Base-by-base conservation (phyloP, 2,797 vertebrate species). In the Manis javanica region DNA sequence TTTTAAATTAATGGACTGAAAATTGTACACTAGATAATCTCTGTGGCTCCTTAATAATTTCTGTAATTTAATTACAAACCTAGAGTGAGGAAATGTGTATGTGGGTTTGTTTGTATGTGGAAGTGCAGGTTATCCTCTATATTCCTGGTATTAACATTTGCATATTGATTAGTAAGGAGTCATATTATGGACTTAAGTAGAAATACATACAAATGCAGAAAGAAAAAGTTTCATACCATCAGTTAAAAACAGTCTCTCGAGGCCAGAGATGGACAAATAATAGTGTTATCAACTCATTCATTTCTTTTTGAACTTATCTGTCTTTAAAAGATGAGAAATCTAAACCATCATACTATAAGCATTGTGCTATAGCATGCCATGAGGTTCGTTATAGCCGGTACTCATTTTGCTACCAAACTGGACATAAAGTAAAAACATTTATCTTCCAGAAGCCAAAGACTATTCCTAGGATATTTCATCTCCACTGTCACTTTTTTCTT, bases 341-440 rank as follows among this genome's bases (percentile, higher is more conserved):
- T 5, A 69, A 83, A 8, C 15, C 21, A 87, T 93, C 71, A 79
- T 15, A n/a, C 24, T 78, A 51, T 91, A 94, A 88, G 61, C 1
- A n/a, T 59, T 94, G 72, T 96, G 84, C 94, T 90, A 39, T 42
- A 87, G 19, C 34, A 78, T 95, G 68, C 87, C 29, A 24, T 18
- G 82, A 8, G 69, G 95, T 75, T 94, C 69, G 57, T 91, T 77
- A 86, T 82, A 95, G 79, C 46, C 90, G 4, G 61, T 64, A 53
- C 87, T 95, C 57, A 18, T 59, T 53, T n/a, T 93, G 4, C 46
- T 87, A 37, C 77, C 64, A 82, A 96, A 92, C 16, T 55, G 55
- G 83, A 64, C 18, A 95, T 95, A 31, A 51, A 97, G 87, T 46
- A 95, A 97, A 96, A 97, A 24, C 51, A 74, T 74, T 57, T 46